Base-by-base conservation (phyloP, 2,797 vertebrate species). In the Gambusia yucatana region DNA sequence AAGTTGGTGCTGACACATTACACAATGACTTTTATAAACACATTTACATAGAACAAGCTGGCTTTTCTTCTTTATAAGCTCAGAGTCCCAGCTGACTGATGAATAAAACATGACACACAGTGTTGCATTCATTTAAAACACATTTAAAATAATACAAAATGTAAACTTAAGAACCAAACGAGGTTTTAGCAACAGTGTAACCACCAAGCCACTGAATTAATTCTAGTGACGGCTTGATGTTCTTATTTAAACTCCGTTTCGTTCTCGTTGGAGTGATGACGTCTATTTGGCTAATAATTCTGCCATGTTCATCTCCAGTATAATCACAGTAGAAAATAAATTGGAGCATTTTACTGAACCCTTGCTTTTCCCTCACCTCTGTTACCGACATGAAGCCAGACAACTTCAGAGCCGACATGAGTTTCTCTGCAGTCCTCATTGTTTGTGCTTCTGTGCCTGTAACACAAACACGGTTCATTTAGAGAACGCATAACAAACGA, bases 321-420 rank as follows among this genome's bases (percentile, higher is more conserved):
- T 48, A 28, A 33, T 48, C 70, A 47, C 13, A 47, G 13, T 9
- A 20, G 10, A 72, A 6, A 25, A 25, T 22, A 52, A 50, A 50
- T 13, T 65, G 61, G n/a, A 33, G 39, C 61, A 39, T 9, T 72
- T 72, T 39, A 73, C 48, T 36, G 22, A 55, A 28, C 5, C 7
- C 11, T 73, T n/a, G 13, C 9, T 47, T 75, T 47, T 57, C 13
- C 47, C 85, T 57, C 77, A 93, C 93, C 92, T 93, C 77, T 39
- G 86, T 83, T 25, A 93, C 87, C 0, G 92, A 92, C 52, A 47
- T 75, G 52, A 94, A 93, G 28, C 93, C 93, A 0, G 92, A 92
- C 65, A 94, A 5, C 90, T 93, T 94, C 39, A 94, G 80, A 16
- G 57, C 72, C 0, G 93, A 90, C 28, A 63, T 7, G 25, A 94